Evolutionary conservation across 2,888 invertebrate genomes (phyloP), one percentile per base, ranked within the genome.

Genomic region (Meandrusa payeni): DNA sequence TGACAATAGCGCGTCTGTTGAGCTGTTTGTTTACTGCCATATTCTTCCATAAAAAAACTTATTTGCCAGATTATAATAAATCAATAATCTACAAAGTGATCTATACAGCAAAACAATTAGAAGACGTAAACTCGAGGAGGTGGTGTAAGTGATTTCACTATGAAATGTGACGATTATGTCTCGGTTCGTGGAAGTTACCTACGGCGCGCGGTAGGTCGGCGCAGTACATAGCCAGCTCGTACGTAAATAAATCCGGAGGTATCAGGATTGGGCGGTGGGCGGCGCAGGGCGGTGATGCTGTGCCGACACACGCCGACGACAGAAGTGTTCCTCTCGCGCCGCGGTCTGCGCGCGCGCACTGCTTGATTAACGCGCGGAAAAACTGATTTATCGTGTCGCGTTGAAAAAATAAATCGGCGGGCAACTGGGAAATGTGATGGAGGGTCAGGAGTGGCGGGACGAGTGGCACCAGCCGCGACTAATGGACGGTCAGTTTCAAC

Each of bases 241-340:
- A 12, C 33, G 41, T 72, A 75, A 78, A 76, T 73, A 72, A 64
- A 55, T 54, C 52, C 57, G 51, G 52, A 53, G 48, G 46, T 50
- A 42, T 48, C 43, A 47, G 54, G 54, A 65, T 67, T 72, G 76
- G 77, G 79, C 75, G 79, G 71, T 67, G 64, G 79, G 79, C 43
- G 50, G 50, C 42, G 12, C 19, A 31, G 46, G 68, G 69, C 71
- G 66, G 61, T 52, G 48, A 54, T 50, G 51, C 41, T 43, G 55
- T 38, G 43, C 41, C 57, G 68, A 43, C 48, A 93, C 85, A 93
- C 94, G 57, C 94, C 93, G 52, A 95, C 95, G 61, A 95, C 95
- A 52, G 93, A 93, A 51, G 94, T 93, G 79, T 57, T 86, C 77
- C 58, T 60, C 78, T 87, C 82, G 82, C 86, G 85, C 85, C 75